These are phyloP conservation scores for Melanotus villosus DNA, from an alignment of 2,888 invertebrate species.

Conservation along the genomic window DNA sequence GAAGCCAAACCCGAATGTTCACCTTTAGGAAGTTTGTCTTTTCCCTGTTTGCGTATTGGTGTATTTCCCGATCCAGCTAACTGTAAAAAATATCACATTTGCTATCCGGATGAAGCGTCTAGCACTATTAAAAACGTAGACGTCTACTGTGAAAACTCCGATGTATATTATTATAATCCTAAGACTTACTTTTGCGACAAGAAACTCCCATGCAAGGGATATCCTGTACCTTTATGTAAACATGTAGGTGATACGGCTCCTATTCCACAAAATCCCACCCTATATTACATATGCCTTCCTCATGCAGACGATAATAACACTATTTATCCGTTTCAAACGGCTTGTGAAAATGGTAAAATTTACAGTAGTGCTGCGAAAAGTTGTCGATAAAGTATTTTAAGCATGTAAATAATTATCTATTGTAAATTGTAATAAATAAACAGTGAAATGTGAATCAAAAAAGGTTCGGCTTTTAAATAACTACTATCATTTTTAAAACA, in stretches of 20 bases:
- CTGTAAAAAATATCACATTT: conserved; percentile 19
- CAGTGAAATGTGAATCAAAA: too few relatives aligned
- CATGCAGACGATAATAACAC: too few relatives aligned
- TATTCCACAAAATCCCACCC: conserved; percentile 21
- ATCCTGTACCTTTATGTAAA: too few relatives aligned
- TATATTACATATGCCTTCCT: conserved; percentile 41
- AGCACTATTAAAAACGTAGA: too few relatives aligned
- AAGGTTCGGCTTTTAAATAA: too few relatives aligned
- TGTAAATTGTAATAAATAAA: too few relatives aligned
- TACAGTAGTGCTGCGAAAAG: too few relatives aligned
- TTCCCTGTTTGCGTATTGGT: not conserved
- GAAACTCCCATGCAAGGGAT: not conserved
- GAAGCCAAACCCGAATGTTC: not conserved
- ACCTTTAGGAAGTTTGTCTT: not conserved
- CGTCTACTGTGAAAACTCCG: not conserved
- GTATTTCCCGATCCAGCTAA: conserved; percentile 17
- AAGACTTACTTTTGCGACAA: conserved; percentile 1
- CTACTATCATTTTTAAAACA: too few relatives aligned
- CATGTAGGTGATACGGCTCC: not conserved
- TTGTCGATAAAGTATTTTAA: too few relatives aligned
- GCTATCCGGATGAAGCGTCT: not conserved
- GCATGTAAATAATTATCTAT: too few relatives aligned
- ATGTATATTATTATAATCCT: not conserved
- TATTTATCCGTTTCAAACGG: too few relatives aligned
- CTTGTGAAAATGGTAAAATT: too few relatives aligned